A percentile compares a stretch with the other conserved stretches of the same genome.
These are phyloP conservation scores for Orthosia incerta DNA, from an alignment of 2,888 invertebrate species.

Conservation along the genomic window DNA sequence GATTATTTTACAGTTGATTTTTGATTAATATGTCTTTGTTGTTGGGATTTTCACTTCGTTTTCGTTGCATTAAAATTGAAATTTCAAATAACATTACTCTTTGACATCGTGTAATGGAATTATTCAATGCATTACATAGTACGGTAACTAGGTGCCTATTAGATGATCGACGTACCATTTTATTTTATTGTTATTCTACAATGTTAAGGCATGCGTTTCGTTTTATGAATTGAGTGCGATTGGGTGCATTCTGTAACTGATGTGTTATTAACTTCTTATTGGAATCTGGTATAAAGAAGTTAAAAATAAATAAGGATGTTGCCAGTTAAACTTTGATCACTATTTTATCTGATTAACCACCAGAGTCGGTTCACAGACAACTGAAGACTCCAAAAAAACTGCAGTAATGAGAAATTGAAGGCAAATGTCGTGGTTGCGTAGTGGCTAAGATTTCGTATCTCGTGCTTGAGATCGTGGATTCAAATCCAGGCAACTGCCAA, in stretches of 20 bases:
- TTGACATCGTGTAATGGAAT: constrained; percentile 43
- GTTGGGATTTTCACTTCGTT: constrained; percentile 62
- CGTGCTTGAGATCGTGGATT: too few species aligned
- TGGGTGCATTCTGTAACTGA: constrained; percentile 29
- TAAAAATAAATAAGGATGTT: background rate
- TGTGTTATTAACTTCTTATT: constrained; percentile 10
- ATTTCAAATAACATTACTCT: constrained; percentile 44
- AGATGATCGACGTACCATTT: constrained; percentile 12
- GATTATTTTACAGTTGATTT: constrained; percentile 18
- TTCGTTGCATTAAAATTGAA: constrained; percentile 64
- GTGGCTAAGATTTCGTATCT: too few species aligned
- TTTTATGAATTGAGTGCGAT: constrained; percentile 9
- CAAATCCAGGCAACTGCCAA: too few species aligned
- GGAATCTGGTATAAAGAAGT: constrained; percentile 10
- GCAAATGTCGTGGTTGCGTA: too few species aligned
- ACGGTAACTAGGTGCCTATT: constrained; percentile 14
- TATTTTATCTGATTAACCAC: background rate
- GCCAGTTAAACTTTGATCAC: background rate
- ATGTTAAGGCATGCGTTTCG: constrained; percentile 16
- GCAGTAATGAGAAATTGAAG: background rate
- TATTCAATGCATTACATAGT: constrained; percentile 46
- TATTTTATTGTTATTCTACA: constrained; percentile 29
- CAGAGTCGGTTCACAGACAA: background rate
- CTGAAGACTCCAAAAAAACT: background rate
- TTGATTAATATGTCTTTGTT: constrained; percentile 24